A percentile compares a stretch with the other conserved stretches of the same genome.
Conservation (phyloP, 2,888 invertebrate genomes). For the Agonopterix subpropinquella region DNA sequence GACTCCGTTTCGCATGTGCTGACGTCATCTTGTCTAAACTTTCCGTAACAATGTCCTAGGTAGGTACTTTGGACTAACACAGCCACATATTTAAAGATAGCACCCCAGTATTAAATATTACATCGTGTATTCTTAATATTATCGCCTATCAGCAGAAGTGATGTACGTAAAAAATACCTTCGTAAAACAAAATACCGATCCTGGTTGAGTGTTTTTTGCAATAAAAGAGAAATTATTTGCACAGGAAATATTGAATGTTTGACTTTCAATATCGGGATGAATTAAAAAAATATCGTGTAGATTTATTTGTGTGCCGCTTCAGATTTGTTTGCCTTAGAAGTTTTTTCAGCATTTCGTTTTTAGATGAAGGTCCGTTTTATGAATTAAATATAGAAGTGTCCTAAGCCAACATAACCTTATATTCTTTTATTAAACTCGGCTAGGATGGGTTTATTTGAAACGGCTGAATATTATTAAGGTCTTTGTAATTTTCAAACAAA, state of each 20-base stretch:
- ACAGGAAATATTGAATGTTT: constrained; percentile 9
- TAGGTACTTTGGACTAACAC: too few relatives aligned
- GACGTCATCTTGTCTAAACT: too few relatives aligned
- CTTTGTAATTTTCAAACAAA: too few relatives aligned
- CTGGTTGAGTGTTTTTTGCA: constrained; percentile 22
- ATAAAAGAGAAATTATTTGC: constrained; percentile 21
- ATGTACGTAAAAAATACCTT: constrained; percentile 17
- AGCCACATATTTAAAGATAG: constrained; percentile 3
- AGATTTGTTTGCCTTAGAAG: neutral
- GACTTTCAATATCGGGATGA: constrained; percentile 7
- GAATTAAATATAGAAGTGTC: neutral
- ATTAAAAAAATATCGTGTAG: constrained; percentile 1
- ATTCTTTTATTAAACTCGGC: too few relatives aligned
- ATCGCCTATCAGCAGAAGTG: constrained; percentile 7
- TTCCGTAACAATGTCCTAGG: too few relatives aligned
- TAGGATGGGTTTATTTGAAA: too few relatives aligned
- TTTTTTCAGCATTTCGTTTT: neutral
- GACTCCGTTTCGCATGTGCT: too few relatives aligned
- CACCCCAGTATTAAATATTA: neutral
- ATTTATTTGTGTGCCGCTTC: neutral
- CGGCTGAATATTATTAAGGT: too few relatives aligned
- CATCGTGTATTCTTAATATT: constrained; percentile 9
- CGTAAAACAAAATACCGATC: constrained; percentile 20
- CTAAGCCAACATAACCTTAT: neutral
- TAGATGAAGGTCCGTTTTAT: too few relatives aligned